Evolutionary conservation across 2,113 vertebrate genomes (phyloP), one percentile per base, ranked within the genome.

Genomic region (Trochalopteron elliotii): DNA sequence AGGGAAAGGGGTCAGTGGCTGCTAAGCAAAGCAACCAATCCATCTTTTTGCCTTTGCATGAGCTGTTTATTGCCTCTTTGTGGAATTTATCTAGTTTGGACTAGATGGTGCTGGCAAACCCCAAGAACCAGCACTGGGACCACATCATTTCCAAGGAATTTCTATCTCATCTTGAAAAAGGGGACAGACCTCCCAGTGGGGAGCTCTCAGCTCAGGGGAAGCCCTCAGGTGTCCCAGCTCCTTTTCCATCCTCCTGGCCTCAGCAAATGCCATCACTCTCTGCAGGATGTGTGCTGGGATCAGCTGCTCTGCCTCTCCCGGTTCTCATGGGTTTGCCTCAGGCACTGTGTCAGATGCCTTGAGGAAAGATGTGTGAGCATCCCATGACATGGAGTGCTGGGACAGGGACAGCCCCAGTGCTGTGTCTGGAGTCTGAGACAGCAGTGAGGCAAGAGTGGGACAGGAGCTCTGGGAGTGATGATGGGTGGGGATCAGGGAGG

Each of bases 251-350:
- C 17, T 69, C 44, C n/a, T 65, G 45, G 12, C 42, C 47, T 55
- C 49, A 33, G 71, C 53, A 89, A n/a, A 55, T 33, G 30, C 47
- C 39, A n/a, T 14, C 0, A 0, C n/a, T 56, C 12, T 24, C 5
- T 76, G 74, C 35, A 68, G 75, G n/a, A 28, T 71, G 15, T 1
- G 0, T 39, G 45, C 45, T 70, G 37, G 28, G 30, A 67, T 42
- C 1, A 0, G 44, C 20, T 79, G 45, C 35, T 85, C 52, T 28
- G 61, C 52, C 61, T 79, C n/a, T 90, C 17, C n/a, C 0, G 0
- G 52, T 78, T 56, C 40, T 82, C 30, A 25, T 19, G 31, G 47
- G 37, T 45, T 90, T 82, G 70, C 56, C n/a, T 19, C 45, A 35
- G 64, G 45, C n/a, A 15, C n/a, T 18, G 33, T n/a, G 49, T 22